phyloP scores from a whole-genome alignment of 1,140 invertebrate species.

The Berghia stephanieae region DNA sequence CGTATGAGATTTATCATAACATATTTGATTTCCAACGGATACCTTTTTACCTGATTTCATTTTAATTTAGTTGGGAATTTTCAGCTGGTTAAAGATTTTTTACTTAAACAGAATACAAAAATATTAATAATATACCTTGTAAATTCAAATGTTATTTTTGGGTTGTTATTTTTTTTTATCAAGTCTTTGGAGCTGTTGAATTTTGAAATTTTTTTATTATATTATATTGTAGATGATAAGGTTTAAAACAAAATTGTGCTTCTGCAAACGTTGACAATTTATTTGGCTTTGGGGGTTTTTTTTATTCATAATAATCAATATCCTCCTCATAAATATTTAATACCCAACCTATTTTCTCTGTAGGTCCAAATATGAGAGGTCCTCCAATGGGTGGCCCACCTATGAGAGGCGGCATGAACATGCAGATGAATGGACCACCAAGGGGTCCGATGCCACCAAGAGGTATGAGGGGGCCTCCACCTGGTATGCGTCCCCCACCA shows the following conservation, averaged over 20 bases:
- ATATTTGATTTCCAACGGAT: not conserved
- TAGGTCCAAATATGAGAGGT: constrained; percentile 38
- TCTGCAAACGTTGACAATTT: not conserved
- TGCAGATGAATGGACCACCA: constrained; percentile 33
- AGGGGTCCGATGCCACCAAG: constrained; percentile 43
- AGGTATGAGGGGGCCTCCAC: constrained; percentile 53
- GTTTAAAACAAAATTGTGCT: not conserved
- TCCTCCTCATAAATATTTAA: not conserved
- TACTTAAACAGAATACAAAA: not conserved
- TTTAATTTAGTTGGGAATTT: too few relatives aligned
- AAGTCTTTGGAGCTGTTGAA: not conserved
- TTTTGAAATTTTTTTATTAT: not conserved
- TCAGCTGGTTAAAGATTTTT: too few relatives aligned
- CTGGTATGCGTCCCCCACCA: constrained; percentile 37
- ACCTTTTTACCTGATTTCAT: not conserved
- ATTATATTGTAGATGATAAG: not conserved
- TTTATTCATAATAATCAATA: not conserved
- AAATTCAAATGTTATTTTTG: not conserved
- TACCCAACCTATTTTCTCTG: not conserved
- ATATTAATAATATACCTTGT: not conserved
- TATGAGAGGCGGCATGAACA: constrained; percentile 43
- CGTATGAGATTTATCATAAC: constrained; percentile 17
- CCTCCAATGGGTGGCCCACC: too few relatives aligned
- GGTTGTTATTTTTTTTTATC: not conserved
- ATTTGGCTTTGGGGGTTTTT: not conserved